These are phyloP conservation scores for Drosophila sulfurigaster DNA, from an alignment of 1,140 invertebrate species.

Conservation along the genomic window DNA sequence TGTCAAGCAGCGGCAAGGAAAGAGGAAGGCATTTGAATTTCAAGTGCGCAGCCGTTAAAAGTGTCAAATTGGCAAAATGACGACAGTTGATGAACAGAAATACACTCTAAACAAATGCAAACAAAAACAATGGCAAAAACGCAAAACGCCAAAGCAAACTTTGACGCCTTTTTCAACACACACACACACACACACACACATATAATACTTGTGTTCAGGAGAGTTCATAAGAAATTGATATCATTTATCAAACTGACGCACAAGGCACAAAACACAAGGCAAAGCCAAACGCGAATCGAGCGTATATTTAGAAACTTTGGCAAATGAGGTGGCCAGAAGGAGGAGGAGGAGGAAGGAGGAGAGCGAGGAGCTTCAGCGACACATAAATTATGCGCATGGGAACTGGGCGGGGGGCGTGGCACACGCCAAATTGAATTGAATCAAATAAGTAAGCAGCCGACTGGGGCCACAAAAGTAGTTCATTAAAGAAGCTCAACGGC, in stretches of 20 bases:
- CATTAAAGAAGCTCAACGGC: constrained; percentile 69
- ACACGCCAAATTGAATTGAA: constrained; percentile 74
- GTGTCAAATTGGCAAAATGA: constrained; percentile 80
- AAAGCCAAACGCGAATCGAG: constrained; percentile 33
- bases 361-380: constrained; percentile 13
- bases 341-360: neutral
- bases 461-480: constrained; percentile 68
- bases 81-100: constrained; percentile 37
- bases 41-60: constrained; percentile 75
- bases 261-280: constrained; percentile 48
- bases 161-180: constrained; percentile 61
- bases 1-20: constrained; percentile 51
- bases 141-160: constrained; percentile 59
- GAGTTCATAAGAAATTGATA: constrained; percentile 81
- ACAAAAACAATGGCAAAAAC: constrained; percentile 24
- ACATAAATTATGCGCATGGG: constrained; percentile 65
- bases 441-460: constrained; percentile 49
- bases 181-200: constrained; percentile 13
- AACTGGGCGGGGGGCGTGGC: constrained; percentile 36
- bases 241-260: constrained; percentile 81
- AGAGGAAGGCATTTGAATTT: constrained; percentile 69
- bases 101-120: constrained; percentile 37
- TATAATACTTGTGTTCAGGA: constrained; percentile 17
- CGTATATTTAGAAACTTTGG: constrained; percentile 62
- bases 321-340: constrained; percentile 59